A percentile compares a stretch with the other conserved stretches of the same genome.
phyloP scores from a whole-genome alignment of 2,797 vertebrate genomes.

The Mormyrops boulengeri region DNA sequence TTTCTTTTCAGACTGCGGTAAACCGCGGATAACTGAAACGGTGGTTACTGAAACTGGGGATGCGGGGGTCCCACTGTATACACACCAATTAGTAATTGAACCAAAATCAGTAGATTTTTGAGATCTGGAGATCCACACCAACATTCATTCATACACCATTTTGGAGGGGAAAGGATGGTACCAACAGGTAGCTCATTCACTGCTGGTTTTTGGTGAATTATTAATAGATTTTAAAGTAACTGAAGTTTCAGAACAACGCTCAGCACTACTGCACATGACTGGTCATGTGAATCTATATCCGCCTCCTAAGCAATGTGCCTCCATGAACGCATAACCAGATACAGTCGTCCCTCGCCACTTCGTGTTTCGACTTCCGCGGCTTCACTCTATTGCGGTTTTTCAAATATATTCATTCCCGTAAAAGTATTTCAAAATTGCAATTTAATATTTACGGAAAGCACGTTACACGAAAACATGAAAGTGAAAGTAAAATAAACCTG shows the following conservation, averaged over 20 bases:
- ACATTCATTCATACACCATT: background rate
- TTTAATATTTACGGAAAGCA: too few species aligned
- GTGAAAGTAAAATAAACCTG: too few species aligned
- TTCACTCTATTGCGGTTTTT: too few species aligned
- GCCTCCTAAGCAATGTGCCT: background rate
- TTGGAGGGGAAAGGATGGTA: background rate
- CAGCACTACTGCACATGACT: background rate
- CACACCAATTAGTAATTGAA: background rate
- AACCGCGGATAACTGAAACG: background rate
- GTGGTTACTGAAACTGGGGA: background rate
- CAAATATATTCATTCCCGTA: too few species aligned
- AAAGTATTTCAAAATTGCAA: too few species aligned
- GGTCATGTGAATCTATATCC: background rate
- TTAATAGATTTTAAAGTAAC: background rate
- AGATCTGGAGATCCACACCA: background rate
- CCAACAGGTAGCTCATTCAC: background rate
- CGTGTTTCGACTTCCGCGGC: too few species aligned
- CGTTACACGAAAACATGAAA: too few species aligned
- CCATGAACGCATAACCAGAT: background rate
- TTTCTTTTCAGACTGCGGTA: background rate
- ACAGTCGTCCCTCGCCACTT: too few species aligned
- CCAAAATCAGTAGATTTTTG: background rate
- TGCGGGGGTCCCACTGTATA: background rate
- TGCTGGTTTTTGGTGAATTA: background rate
- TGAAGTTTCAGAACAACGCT: background rate